Percentiles rank a stretch among this genome's conserved stretches.
These are phyloP conservation scores for Conchocele bisecta DNA, from an alignment of 2,888 invertebrate species.

Conservation along the genomic window DNA sequence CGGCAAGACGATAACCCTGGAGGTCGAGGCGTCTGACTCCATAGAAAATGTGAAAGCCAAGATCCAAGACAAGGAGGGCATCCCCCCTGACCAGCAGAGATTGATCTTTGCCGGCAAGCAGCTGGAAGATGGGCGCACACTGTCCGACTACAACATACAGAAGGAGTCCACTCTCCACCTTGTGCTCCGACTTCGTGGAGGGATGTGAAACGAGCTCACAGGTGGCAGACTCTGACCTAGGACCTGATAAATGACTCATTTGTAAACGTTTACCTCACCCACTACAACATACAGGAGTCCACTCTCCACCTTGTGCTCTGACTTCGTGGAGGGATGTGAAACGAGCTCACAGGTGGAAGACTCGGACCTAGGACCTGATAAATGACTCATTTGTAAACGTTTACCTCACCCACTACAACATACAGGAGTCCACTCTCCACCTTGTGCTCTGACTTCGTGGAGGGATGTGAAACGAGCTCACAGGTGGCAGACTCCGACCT, in stretches of 20 bases:
- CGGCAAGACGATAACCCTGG: slow-evolving; percentile 67
- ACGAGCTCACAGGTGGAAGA: too few species aligned
- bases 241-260: too few species aligned
- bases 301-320: slow-evolving; percentile 95
- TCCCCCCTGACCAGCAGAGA: slow-evolving; percentile 91
- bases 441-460: slow-evolving; percentile 91
- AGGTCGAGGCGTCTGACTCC: slow-evolving; percentile 92
- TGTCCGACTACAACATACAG: slow-evolving; percentile 97
- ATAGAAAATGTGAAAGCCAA: slow-evolving; percentile 94
- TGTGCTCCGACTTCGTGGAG: slow-evolving; percentile 91
- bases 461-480: slow-evolving; percentile 84
- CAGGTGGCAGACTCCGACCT: too few species aligned
- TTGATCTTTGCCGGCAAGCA: slow-evolving; percentile 98
- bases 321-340: slow-evolving; percentile 87
- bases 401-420: slow-evolving; percentile 97
- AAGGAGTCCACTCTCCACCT: slow-evolving; percentile 96
- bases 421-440: slow-evolving; percentile 97
- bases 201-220: slow-evolving; percentile 85
- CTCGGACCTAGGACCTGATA: too few species aligned
- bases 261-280: too few species aligned
- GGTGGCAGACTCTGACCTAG: too few species aligned
- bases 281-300: slow-evolving; percentile 97
- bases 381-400: too few species aligned
- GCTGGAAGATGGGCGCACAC: slow-evolving; percentile 95
- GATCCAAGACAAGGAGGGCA: slow-evolving; percentile 85